Percentiles rank a stretch among this genome's conserved stretches.
These are phyloP conservation scores for Eristalis tenax DNA, from an alignment of 2,888 invertebrate species.

Conservation along the genomic window DNA sequence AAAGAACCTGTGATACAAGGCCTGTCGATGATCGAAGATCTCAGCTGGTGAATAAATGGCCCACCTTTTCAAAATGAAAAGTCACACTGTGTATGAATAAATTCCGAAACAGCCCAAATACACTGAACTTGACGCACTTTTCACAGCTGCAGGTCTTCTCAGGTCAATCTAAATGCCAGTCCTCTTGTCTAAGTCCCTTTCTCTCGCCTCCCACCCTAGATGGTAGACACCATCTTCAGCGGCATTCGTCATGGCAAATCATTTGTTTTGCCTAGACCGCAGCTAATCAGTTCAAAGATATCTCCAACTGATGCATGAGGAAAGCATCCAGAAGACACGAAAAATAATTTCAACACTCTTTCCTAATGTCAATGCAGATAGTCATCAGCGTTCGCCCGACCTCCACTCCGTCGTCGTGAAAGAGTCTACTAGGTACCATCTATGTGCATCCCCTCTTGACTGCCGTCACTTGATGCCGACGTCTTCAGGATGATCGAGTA, in stretches of 20 bases:
- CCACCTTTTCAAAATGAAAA: no score
- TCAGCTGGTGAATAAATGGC: no score
- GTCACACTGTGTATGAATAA: no score
- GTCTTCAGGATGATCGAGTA: conserved; percentile 44
- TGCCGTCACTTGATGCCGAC: not conserved
- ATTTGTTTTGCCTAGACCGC: conserved; percentile 3
- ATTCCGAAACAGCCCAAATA: not conserved
- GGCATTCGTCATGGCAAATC: not conserved
- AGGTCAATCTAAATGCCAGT: not conserved
- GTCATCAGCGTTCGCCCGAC: conserved; percentile 3
- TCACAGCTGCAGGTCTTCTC: not conserved
- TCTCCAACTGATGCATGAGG: conserved; percentile 3
- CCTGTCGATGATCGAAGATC: no score
- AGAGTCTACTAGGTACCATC: not conserved
- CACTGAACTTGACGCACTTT: not conserved
- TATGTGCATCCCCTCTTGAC: conserved; percentile 3
- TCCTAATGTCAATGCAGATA: conserved; percentile 53
- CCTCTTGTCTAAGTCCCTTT: not conserved
- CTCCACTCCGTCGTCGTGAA: not conserved
- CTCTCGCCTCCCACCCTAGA: not conserved
- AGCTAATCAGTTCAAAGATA: conserved; percentile 7
- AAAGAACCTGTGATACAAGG: no score
- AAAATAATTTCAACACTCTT: conserved; percentile 51
- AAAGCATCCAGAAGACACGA: conserved; percentile 3
- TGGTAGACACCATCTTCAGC: not conserved